Evolutionary conservation across 2,797 vertebrate species (phyloP), one percentile per base, ranked within the genome.

Genomic region (Sibirionetta formosa): DNA sequence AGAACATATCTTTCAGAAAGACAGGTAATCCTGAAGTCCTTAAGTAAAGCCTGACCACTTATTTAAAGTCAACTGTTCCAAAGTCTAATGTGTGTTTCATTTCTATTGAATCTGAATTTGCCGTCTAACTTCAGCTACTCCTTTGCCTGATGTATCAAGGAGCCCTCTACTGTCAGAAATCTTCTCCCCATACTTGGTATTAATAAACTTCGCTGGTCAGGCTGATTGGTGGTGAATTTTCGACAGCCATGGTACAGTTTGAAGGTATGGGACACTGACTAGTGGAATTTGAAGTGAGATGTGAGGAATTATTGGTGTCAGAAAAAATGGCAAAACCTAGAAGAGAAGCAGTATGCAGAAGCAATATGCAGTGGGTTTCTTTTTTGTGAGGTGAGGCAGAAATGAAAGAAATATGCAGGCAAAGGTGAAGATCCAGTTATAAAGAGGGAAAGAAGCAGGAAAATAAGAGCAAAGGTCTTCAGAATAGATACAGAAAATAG

Each of bases 121-220:
- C 64, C 58, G 12, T 64, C 58, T 77, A 80, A 84, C 24, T 77
- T 89, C 36, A 89, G 53, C 70, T 94, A 1, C 86, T 65, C 71
- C 57, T 93, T 92, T 90, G 90, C 93, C 86, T 93, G 71, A 88
- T 93, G 94, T 95, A 90, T 96, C 95, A 95, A 95, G 88, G 94
- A 96, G 92, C 95, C 95, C 93, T 96, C 96, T 96, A 31, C 95
- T 97, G 96, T 95, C 88, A 95, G 95, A 91, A 97, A 93, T 80
- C 53, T 83, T 93, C 73, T 95, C 90, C 95, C 93, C 9, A 0
- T 80, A 46, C 42, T 90, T 88, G 26, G 9, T 93, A 80, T 70
- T 92, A 76, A 80, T 88, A 87, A 93, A 93, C 13, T 84, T 94
- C 56, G 18, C 40, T 86, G 51, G 6, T 66, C 18, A 54, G 38